Evolutionary conservation across 2,113 vertebrate species (phyloP), one percentile per base, ranked within the genome.

Genomic region (Sturnira hondurensis): DNA sequence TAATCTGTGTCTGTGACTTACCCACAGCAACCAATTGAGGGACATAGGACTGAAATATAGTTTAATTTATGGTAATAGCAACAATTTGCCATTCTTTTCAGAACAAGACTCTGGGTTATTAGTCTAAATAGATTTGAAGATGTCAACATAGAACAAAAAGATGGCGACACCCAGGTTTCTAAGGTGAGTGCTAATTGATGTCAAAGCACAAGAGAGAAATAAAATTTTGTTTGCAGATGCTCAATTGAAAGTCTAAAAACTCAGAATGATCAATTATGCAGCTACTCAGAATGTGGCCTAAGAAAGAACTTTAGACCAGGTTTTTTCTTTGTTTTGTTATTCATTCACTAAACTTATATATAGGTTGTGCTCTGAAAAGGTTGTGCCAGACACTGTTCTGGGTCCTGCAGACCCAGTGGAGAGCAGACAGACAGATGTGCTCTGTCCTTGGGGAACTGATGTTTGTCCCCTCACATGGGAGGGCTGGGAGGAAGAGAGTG

Each of bases 1-100:
- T 84, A 97, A 97, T 97, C 96, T 68, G 63, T 94, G 31, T 91
- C 96, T 97, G 13, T 74, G 95, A 96, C 11, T 94, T 95, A 97
- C 71, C 77, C 38, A 45, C 71, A 93, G 82, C 81, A 89, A 86
- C 77, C 87, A 45, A n/a, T 0, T 80, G 90, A 91, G 73, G 26
- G 77, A 61, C 56, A 82, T 50, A 36, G 67, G 43, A 96, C 41
- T 54, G 78, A 94, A 96, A 86, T 58, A 45, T 3, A 19, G 94
- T 96, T 95, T 86, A 45, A 56, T 97, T 93, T 89, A 96, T 86
- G 82, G 52, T 89, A 84, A 96, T 61, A 4, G 67, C 52, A 86
- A 92, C 43, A 93, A 96, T 88, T 95, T 94, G 26, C 63, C 76
- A 28, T 86, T 93, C 71, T 95, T 95, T 78, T 71, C 45, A 58